Percentiles rank a stretch among this genome's conserved stretches.
These are phyloP conservation scores for Trachelus tabidus DNA, from an alignment of 2,888 invertebrate genomes.

Conservation along the genomic window DNA sequence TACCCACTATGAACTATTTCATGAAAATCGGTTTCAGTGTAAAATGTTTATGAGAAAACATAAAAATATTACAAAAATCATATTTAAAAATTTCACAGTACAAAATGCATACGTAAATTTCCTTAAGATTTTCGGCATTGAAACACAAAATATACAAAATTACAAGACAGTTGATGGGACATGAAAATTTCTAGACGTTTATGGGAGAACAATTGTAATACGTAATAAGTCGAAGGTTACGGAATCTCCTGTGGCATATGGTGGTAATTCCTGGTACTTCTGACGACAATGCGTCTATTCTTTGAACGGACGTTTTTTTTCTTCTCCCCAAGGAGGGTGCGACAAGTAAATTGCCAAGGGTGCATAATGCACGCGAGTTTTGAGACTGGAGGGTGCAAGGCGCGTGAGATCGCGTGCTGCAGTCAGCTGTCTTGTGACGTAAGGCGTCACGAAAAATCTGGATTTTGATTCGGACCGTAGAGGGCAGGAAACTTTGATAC, in stretches of 20 bases:
- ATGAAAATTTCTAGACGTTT: not conserved
- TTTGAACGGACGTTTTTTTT: not conserved
- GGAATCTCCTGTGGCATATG: not conserved
- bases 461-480: not conserved
- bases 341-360: constrained; percentile 20
- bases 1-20: not conserved
- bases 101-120: not conserved
- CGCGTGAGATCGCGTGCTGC: constrained; percentile 24
- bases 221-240: not conserved
- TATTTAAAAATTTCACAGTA: not conserved
- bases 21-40: not conserved
- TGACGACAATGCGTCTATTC: constrained; percentile 8
- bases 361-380: constrained; percentile 14
- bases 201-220: not conserved
- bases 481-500: not conserved
- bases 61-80: not conserved
- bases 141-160: not conserved
- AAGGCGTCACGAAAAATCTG: not conserved
- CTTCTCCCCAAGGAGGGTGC: not conserved
- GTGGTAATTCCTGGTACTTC: constrained; percentile 3
- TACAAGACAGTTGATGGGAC: not conserved
- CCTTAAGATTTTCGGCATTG: not conserved
- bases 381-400: constrained; percentile 11
- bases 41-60: not conserved
- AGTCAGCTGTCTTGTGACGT: constrained; percentile 23